These are phyloP conservation scores for Conus betulinus DNA, from an alignment of 1,140 invertebrate species.

Conservation along the genomic window DNA sequence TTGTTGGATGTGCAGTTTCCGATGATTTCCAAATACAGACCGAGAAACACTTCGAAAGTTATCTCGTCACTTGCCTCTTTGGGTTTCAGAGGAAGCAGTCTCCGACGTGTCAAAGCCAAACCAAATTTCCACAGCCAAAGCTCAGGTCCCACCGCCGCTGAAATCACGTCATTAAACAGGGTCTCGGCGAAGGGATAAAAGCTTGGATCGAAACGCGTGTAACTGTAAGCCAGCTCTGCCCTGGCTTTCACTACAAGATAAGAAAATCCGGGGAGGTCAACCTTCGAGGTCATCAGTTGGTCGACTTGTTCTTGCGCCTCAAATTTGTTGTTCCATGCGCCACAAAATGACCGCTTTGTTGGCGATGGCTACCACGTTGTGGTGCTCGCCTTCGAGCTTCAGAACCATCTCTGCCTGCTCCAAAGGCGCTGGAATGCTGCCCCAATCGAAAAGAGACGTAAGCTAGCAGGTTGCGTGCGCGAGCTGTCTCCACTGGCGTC, in stretches of 20 bases:
- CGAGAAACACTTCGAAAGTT: neutral
- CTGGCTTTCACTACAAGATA: conserved; percentile 18
- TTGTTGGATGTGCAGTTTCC: neutral
- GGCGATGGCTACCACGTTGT: conserved; percentile 27
- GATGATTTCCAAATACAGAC: neutral
- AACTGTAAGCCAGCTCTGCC: conserved; percentile 28
- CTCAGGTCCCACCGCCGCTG: neutral
- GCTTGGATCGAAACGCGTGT: conserved; percentile 13
- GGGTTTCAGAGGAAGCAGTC: neutral
- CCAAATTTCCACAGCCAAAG: conserved; percentile 32
- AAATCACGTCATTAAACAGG: neutral
- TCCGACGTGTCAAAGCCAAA: conserved; percentile 4
- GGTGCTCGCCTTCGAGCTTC: neutral
- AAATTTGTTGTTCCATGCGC: neutral
- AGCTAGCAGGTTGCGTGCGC: conserved; percentile 22
- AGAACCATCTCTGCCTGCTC: neutral
- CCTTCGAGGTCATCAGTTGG: neutral
- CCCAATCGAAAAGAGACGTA: neutral
- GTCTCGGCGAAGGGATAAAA: neutral
- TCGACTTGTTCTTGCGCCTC: neutral
- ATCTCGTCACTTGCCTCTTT: neutral
- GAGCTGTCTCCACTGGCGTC: conserved; percentile 4
- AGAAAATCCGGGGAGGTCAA: neutral
- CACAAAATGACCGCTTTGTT: conserved; percentile 31
- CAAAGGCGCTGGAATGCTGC: neutral